Base-by-base conservation (phyloP, 2,797 vertebrate species). In the Coregonus suidteri region DNA sequence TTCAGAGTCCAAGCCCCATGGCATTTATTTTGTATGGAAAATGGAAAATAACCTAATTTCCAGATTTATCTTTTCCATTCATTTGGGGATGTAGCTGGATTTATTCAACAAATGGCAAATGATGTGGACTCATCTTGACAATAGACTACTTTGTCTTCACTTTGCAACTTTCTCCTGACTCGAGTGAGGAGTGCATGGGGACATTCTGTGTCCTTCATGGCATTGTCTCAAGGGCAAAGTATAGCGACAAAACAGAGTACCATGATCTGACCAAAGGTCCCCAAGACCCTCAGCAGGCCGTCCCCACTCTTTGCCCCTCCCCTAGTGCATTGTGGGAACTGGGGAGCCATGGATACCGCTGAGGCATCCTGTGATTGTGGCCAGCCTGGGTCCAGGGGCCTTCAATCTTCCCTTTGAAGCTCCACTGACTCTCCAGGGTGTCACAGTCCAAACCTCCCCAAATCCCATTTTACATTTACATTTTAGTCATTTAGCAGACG, bases 391-490 rank as follows among this genome's bases (percentile, higher is more conserved):
- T n/a, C n/a, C n/a, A n/a, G n/a, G n/a, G n/a, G n/a, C n/a, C n/a
- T n/a, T n/a, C n/a, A n/a, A n/a, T n/a, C n/a, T n/a, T n/a, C n/a
- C n/a, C n/a, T n/a, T n/a, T n/a, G n/a, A n/a, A n/a, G 94, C 90
- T 93, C 86, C 77, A 73, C 87, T 86, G 86, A 88, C 88, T 89
- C 91, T 92, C 90, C 85, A 82, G 88, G 89, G 90, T 87, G 85
- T 88, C 86, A 87, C 72, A 4, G 51, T 85, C 31, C 31, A 78
- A 52, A 77, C 82, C 79, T 79, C 41, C 75, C 84, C 76, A 25
- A 20, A 25, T n/a, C n/a, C n/a, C n/a, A n/a, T n/a, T n/a, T n/a
- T n/a, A n/a, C n/a, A n/a, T n/a, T n/a, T n/a, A n/a, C n/a, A n/a
- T n/a, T n/a, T n/a, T n/a, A n/a, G n/a, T n/a, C n/a, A n/a, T n/a